These are phyloP conservation scores for Lathamus discolor DNA, from an alignment of 2,113 vertebrate species.

Conservation along the genomic window DNA sequence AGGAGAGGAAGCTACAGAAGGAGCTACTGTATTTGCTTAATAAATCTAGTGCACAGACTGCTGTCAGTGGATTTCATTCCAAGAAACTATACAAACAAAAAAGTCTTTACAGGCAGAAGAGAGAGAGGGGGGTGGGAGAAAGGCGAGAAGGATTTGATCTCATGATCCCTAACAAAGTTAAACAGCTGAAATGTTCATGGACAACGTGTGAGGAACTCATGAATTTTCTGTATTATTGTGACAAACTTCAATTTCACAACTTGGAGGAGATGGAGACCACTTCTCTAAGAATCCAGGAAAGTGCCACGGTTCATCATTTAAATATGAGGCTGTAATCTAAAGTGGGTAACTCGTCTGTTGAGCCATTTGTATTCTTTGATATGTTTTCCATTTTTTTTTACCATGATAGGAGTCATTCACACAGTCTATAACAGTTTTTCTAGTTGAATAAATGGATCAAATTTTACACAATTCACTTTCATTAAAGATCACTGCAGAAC, in stretches of 20 bases:
- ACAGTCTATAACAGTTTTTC: neutral
- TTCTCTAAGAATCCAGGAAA: neutral
- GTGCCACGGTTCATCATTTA: neutral
- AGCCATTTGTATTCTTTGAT: neutral
- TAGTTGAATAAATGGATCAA: neutral
- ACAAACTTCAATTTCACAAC: constrained; percentile 1
- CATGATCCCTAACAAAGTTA: neutral
- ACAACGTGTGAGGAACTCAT: neutral
- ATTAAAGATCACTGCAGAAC: neutral
- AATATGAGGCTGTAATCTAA: neutral
- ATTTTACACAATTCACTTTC: neutral
- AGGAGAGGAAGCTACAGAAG: constrained; percentile 42
- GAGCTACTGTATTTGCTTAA: constrained; percentile 42
- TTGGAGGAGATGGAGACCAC: neutral
- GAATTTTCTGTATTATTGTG: neutral
- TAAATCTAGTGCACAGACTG: constrained; percentile 27
- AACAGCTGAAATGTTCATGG: neutral
- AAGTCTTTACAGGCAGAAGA: constrained; percentile 17
- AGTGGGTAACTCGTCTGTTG: neutral
- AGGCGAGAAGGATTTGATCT: neutral
- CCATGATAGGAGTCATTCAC: neutral
- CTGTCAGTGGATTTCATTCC: constrained; percentile 35
- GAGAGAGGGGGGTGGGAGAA: neutral
- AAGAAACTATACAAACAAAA: constrained; percentile 60
- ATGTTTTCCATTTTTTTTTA: neutral